Percentiles rank a stretch among this genome's conserved stretches.
phyloP scores from a whole-genome alignment of 2,888 invertebrate genomes.

The Torymus auratus region DNA sequence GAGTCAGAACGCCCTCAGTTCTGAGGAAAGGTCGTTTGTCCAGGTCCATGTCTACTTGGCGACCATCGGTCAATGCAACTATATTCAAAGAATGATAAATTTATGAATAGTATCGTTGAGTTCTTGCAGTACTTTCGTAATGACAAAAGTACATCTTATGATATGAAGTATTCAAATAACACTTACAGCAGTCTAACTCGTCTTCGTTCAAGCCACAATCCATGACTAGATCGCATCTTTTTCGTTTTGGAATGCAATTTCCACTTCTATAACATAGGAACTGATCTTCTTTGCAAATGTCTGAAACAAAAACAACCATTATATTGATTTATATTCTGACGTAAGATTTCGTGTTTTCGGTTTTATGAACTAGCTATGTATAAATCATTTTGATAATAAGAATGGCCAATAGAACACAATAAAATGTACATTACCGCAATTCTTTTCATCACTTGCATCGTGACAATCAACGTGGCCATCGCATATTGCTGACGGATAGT shows the following conservation, averaged over 20 bases:
- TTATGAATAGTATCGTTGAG: background rate
- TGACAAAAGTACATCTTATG: no score
- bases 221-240: slow-evolving; percentile 82
- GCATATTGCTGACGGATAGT: slow-evolving; percentile 81
- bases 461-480: slow-evolving; percentile 86
- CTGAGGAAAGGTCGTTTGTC: slow-evolving; percentile 81
- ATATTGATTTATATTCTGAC: background rate
- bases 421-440: slow-evolving; percentile 81
- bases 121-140: no score
- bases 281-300: slow-evolving; percentile 79
- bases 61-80: slow-evolving; percentile 85
- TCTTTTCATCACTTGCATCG: slow-evolving; percentile 85
- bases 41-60: slow-evolving; percentile 79
- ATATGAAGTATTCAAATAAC: background rate
- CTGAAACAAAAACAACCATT: slow-evolving; percentile 73
- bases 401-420: no score
- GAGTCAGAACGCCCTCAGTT: slow-evolving; percentile 81
- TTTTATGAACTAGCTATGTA: no score
- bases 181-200: slow-evolving; percentile 87
- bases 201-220: slow-evolving; percentile 87
- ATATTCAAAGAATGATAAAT: slow-evolving; percentile 64
- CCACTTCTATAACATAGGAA: slow-evolving; percentile 83
- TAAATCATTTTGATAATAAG: no score
- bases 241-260: slow-evolving; percentile 80
- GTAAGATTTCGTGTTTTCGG: no score